Base-by-base conservation (phyloP, 2,113 vertebrate species). In the Chionis minor region DNA sequence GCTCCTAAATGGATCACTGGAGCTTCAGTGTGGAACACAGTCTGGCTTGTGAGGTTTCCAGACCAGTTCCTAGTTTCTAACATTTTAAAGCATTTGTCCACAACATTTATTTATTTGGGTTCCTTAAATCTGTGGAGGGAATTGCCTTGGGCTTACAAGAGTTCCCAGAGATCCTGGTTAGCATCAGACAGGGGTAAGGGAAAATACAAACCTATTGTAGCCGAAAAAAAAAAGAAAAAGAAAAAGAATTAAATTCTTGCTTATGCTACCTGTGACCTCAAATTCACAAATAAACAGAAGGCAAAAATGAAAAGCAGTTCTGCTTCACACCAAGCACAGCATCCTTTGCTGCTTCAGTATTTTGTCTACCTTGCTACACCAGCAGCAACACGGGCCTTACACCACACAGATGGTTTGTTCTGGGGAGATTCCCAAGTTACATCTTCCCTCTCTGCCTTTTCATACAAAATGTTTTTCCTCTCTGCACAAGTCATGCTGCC, bases 401-500 rank as follows among this genome's bases (percentile, higher is more conserved):
- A 81, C 90, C 85, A 95, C 94, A 49, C 96, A 97, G 96, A 97
- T 96, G 96, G 96, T 65, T 96, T 92, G 86, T 97, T 96, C 95
- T 95, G 95, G 94, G 95, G 96, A 96, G 91, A 92, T 94, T 96
- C 95, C 95, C 95, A 96, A 95, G 92, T 88, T 91, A 58, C 95
- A 95, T 91, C 94, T 95, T 96, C 94, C 63, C 77, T 94, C 94
- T 92, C 95, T 96, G 96, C 95, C 95, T 96, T 97, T 97, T 96
- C 81, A 88, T 74, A 95, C 89, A 86, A 95, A 96, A 92, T 78
- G 9, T n/a, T 80, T 66, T 80, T 52, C 17, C n/a, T 78, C 66
- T 67, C 84, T 26, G 54, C 67, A 30, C 26, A 27, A 86, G 59
- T 18, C 51, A 8, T 1, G 1, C 59, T 52, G 71, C 45, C 1